Conservation (phyloP, 2,113 vertebrate genomes). For the Alligator sinensis region DNA sequence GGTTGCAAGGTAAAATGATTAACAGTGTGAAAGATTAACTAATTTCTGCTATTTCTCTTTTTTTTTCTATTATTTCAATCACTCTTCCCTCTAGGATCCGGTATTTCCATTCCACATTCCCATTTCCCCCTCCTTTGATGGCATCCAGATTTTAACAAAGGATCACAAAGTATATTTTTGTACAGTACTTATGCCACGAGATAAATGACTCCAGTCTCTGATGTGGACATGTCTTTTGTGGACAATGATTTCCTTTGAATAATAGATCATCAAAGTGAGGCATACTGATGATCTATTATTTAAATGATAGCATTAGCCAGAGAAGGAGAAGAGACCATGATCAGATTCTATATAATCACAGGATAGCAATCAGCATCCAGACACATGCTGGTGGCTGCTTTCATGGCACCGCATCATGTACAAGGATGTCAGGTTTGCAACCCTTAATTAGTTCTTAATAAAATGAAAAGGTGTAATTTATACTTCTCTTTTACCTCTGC, state of each 20-base stretch:
- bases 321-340: not conserved
- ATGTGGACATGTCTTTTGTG: not conserved
- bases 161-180: accelerated
- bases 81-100: not conserved
- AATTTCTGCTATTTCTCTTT: not conserved
- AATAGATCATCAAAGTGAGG: not conserved
- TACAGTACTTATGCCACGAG: not conserved
- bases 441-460: constrained; percentile 61
- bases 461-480: constrained; percentile 59
- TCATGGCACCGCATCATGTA: not conserved
- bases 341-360: constrained; percentile 35
- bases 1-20: not conserved
- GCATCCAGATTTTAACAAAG: not conserved
- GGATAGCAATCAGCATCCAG: not conserved
- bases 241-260: not conserved
- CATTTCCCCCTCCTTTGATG: not conserved
- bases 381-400: not conserved
- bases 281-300: constrained; percentile 25
- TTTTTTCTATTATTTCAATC: not conserved
- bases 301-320: constrained; percentile 29
- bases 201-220: not conserved
- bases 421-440: constrained; percentile 29
- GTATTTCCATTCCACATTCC: not conserved
- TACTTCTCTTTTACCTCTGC: constrained; percentile 34
- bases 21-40: not conserved